These are phyloP conservation scores for Neofelis nebulosa DNA, from an alignment of 2,113 vertebrate species.

Conservation along the genomic window DNA sequence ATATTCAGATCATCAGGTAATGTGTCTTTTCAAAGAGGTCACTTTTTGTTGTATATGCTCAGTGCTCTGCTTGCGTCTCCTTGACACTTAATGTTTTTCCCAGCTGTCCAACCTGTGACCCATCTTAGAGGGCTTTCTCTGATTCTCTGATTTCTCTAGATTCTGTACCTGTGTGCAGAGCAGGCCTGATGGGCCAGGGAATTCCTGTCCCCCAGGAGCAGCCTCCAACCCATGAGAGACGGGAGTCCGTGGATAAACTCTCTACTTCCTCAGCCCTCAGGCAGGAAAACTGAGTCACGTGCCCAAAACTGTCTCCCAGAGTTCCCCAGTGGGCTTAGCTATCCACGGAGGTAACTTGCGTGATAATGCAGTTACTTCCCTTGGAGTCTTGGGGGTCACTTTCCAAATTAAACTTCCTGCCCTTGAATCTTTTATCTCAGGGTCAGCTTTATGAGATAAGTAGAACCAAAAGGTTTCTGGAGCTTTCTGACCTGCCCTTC, in stretches of 20 bases:
- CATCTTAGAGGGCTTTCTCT: not conserved
- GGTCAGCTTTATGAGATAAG: not conserved
- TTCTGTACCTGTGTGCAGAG: not conserved
- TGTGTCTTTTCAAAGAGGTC: not conserved
- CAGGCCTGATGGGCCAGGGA: not conserved
- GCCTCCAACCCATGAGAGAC: not conserved
- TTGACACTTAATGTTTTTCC: not conserved
- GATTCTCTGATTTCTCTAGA: not conserved
- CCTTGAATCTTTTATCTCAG: not conserved
- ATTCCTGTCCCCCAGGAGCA: not conserved
- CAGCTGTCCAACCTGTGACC: not conserved
- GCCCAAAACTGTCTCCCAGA: not conserved
- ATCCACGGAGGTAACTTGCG: not conserved
- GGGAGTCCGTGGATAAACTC: not conserved
- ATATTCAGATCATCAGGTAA: not conserved
- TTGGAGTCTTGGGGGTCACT: not conserved
- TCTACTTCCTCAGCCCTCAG: not conserved
- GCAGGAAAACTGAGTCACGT: not conserved
- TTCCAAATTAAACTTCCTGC: not conserved
- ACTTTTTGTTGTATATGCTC: not conserved
- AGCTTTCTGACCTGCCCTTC: not conserved
- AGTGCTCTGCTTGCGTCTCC: not conserved
- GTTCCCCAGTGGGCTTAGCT: not conserved
- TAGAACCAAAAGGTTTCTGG: not conserved
- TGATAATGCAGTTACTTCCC: not conserved